Evolutionary conservation across 2,797 vertebrate genomes (phyloP).

Genomic region (Chelonia mydas): DNA sequence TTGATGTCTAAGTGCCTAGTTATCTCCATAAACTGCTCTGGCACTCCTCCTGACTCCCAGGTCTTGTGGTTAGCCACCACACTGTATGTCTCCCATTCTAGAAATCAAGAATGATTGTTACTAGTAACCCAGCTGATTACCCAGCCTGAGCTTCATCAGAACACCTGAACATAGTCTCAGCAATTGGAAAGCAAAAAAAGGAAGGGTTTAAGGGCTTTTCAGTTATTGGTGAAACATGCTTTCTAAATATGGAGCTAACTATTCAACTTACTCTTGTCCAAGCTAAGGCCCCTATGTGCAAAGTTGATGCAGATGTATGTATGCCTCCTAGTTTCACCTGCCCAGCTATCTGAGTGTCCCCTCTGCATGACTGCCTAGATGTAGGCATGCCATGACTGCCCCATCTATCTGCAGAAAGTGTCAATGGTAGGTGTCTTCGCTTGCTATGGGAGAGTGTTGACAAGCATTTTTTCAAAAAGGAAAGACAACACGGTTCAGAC

Average conservation of each 20-base stretch:
- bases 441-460: neutral
- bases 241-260: neutral
- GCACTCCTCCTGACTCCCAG: too few relatives aligned
- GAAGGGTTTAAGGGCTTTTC: neutral
- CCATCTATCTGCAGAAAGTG: neutral
- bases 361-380: neutral
- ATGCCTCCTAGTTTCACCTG: neutral
- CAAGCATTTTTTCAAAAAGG: neutral
- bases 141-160: neutral
- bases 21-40: neutral
- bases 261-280: neutral
- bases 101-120: neutral
- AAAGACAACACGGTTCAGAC: neutral
- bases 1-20: neutral
- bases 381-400: accelerated
- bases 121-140: neutral
- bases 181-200: neutral
- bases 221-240: neutral
- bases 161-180: neutral
- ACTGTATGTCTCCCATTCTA: neutral
- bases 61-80: neutral
- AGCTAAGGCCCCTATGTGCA: neutral
- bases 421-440: accelerated
- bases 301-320: neutral
- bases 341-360: accelerated